Percentiles rank a stretch among this genome's conserved stretches.
Evolutionary conservation across 2,888 invertebrate genomes (phyloP).

Genomic region (Tachina fera): DNA sequence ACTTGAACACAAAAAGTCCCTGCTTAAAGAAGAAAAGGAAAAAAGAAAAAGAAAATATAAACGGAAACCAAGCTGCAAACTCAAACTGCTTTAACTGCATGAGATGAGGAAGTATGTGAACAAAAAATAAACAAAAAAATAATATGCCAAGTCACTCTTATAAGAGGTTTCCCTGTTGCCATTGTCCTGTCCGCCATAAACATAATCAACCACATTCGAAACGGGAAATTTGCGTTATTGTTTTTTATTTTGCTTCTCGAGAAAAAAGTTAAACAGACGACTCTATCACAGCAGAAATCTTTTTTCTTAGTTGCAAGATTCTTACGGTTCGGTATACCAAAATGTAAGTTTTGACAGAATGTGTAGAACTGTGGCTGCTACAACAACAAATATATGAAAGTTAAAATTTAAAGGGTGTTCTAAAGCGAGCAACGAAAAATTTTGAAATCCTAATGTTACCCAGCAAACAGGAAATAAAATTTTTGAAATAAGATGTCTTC

Average conservation of each 20-base stretch:
- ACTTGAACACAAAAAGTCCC: conserved; percentile 57
- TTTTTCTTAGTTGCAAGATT: too few species aligned
- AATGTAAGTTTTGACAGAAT: too few species aligned
- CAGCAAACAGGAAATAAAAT: too few species aligned
- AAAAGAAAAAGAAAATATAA: conserved; percentile 1
- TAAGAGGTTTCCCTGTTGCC: conserved; percentile 65
- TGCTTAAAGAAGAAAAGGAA: conserved; percentile 30
- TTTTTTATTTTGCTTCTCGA: neutral
- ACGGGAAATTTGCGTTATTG: conserved; percentile 2
- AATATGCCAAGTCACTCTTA: conserved; percentile 65
- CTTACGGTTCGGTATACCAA: too few species aligned
- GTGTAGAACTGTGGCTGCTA: too few species aligned
- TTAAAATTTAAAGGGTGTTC: too few species aligned
- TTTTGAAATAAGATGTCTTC: too few species aligned
- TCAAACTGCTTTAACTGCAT: neutral
- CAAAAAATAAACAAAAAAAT: conserved; percentile 32
- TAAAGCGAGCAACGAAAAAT: too few species aligned
- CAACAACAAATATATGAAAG: too few species aligned
- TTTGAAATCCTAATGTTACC: too few species aligned
- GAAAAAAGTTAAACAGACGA: conserved; percentile 3
- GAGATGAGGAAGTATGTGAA: conserved; percentile 29
- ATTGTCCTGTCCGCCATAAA: conserved; percentile 63
- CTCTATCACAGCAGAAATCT: neutral
- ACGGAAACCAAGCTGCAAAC: conserved; percentile 21
- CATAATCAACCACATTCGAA: conserved; percentile 61